Percentiles rank a stretch among this genome's conserved stretches.
Conservation (phyloP, 2,888 invertebrate genomes). For the Tenthredo amoena region DNA sequence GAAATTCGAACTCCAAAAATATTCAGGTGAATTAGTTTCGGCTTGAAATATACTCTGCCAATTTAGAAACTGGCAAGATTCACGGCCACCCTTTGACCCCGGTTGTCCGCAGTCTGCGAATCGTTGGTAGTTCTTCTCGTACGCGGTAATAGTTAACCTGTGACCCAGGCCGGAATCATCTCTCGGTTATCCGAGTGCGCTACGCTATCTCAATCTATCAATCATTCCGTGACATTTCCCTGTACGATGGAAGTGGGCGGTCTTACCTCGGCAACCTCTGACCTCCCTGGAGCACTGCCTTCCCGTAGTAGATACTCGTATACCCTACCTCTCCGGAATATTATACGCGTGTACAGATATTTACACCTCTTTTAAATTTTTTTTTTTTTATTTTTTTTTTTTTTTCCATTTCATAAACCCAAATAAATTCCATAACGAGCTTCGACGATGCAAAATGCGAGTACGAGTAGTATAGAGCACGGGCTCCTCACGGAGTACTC, state of each 20-base stretch:
- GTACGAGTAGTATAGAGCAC: neutral
- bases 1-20: neutral
- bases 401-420: neutral
- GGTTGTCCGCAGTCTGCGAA: neutral
- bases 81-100: conserved; percentile 21
- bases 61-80: conserved; percentile 9
- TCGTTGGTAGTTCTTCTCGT: conserved; percentile 34
- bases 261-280: conserved; percentile 34
- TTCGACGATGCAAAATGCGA: neutral
- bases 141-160: conserved; percentile 34
- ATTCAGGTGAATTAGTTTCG: neutral
- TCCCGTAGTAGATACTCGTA: neutral
- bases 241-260: conserved; percentile 44
- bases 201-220: conserved; percentile 61
- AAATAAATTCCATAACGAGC: neutral
- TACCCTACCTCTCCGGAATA: neutral
- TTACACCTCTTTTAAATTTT: neutral
- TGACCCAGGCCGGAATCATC: conserved; percentile 14
- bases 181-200: conserved; percentile 35
- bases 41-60: neutral
- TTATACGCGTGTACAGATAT: neutral
- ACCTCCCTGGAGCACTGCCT: conserved; percentile 27
- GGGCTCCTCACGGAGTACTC: neutral
- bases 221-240: conserved; percentile 67
- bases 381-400: neutral